Evolutionary conservation across 2,888 invertebrate species (phyloP).

Genomic region (Asteroscopus sphinx): DNA sequence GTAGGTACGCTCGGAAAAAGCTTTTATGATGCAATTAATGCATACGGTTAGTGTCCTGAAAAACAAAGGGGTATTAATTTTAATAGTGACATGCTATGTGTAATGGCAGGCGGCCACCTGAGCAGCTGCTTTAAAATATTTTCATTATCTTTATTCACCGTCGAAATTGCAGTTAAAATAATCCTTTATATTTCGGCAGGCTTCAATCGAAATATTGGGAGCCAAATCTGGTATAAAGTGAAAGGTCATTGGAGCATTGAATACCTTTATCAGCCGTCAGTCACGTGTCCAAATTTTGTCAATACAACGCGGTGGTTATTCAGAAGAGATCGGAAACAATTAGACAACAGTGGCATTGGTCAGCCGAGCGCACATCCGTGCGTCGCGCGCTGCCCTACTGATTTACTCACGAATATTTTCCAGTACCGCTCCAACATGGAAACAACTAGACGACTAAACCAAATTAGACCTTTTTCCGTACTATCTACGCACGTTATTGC

Average conservation of each 20-base stretch:
- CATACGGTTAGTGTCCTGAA: slow-evolving; percentile 73
- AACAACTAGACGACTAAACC: slow-evolving; percentile 49
- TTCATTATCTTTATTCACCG: slow-evolving; percentile 51
- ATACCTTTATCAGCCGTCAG: slow-evolving; percentile 74
- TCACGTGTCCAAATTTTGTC: slow-evolving; percentile 85
- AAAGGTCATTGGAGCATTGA: slow-evolving; percentile 68
- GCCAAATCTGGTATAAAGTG: slow-evolving; percentile 47
- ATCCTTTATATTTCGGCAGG: slow-evolving; percentile 17
- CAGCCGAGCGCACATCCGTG: slow-evolving; percentile 87
- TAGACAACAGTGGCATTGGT: slow-evolving; percentile 86
- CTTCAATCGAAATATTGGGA: slow-evolving; percentile 39
- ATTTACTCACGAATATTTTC: slow-evolving; percentile 78
- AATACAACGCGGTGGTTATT: slow-evolving; percentile 82
- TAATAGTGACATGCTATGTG: slow-evolving; percentile 73
- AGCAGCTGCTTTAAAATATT: slow-evolving; percentile 61
- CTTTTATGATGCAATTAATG: slow-evolving; percentile 81
- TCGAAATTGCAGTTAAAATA: slow-evolving; percentile 33
- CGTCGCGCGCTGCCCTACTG: slow-evolving; percentile 78
- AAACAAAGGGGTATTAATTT: slow-evolving; percentile 82
- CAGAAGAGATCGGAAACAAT: slow-evolving; percentile 88
- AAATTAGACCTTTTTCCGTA: slow-evolving; percentile 45
- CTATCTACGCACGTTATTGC: slow-evolving; percentile 6
- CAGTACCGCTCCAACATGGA: slow-evolving; percentile 57
- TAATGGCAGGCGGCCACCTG: slow-evolving; percentile 76
- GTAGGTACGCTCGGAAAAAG: slow-evolving; percentile 65